A percentile compares a stretch with the other conserved stretches of the same genome.
phyloP scores from a whole-genome alignment of 2,888 invertebrate species.

The Boloria euphrosyne region DNA sequence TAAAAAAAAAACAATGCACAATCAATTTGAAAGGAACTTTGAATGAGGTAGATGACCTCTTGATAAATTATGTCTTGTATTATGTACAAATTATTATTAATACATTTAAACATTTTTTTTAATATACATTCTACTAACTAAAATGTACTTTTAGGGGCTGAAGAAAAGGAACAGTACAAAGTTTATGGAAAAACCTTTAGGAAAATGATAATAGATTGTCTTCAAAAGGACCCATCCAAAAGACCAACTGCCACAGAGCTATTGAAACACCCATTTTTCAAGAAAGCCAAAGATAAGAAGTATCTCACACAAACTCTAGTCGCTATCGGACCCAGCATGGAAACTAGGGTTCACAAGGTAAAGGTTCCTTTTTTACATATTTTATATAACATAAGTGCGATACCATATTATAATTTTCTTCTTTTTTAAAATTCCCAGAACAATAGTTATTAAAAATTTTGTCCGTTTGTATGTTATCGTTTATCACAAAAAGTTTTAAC shows the following conservation, averaged over 20 bases:
- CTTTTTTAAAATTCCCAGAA: too few species aligned
- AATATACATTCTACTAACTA: background rate
- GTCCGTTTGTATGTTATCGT: too few species aligned
- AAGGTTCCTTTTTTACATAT: too few species aligned
- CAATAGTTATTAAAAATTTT: too few species aligned
- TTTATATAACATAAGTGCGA: too few species aligned
- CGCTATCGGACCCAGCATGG: slow-evolving; percentile 93
- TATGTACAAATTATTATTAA: too few species aligned
- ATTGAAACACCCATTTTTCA: slow-evolving; percentile 98
- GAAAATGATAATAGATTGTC: slow-evolving; percentile 97
- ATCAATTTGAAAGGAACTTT: too few species aligned
- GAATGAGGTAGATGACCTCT: too few species aligned
- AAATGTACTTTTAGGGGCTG: slow-evolving; percentile 82
- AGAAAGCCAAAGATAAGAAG: slow-evolving; percentile 96
- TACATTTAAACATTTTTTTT: background rate
- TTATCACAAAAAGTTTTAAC: too few species aligned
- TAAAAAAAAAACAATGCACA: too few species aligned
- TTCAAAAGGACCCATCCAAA: slow-evolving; percentile 97
- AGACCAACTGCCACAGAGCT: slow-evolving; percentile 97
- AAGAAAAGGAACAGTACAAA: slow-evolving; percentile 99
- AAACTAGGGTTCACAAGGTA: slow-evolving; percentile 95
- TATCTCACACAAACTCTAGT: slow-evolving; percentile 93
- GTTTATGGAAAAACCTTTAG: slow-evolving; percentile 98
- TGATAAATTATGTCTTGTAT: too few species aligned
- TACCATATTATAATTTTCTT: too few species aligned